Base-by-base conservation (phyloP, 2,888 invertebrate species). In the Periphyllus acericola region DNA sequence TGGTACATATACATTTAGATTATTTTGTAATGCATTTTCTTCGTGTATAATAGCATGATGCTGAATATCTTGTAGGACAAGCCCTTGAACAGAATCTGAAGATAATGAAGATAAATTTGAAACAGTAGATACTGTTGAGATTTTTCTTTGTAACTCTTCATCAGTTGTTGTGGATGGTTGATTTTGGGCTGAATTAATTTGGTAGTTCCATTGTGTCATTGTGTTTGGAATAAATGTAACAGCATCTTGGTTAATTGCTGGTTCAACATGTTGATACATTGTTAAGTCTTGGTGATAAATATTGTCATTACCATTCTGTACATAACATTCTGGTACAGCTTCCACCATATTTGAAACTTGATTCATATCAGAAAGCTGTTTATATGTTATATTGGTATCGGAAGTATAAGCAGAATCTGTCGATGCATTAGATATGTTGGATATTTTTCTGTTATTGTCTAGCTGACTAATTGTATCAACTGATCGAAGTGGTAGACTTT, bases 381-480 rank as follows among this genome's bases (percentile, higher is more conserved):
- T 87, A 66, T 87, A 87, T n/a, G 87, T 72, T 40, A 72, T 89
- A 75, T 89, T 89, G 19, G 89, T 89, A 83, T 89, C 89, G n/a
- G 89, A 89, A 25, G 89, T 89, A 72, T 89, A 89, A 86, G 89
- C 89, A 2, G 89, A 89, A 40, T 89, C 89, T n/a, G 89, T 88
- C 34, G 89, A 89, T 89, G 89, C 88, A 32, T 83, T 89, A 74
- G 89, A 89, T 36, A 89, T 89, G 40, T 89, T 89, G 25, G 89
- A 89, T 71, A 89, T 89, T 88, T 89, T 89, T 71, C 89, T 86
- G 36, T 89, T 88, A 32, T 81, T 76, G 40, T 89, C 89, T 79
- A 72, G 75, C 46, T 87, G 87, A 71, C 72, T 76, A n/a, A 89
- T 74, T 36, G 82, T 76, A 68, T 83, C 83, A 40, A 88, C 88